phyloP scores from a whole-genome alignment of 2,888 invertebrate species.

The Mesoligia furuncula region DNA sequence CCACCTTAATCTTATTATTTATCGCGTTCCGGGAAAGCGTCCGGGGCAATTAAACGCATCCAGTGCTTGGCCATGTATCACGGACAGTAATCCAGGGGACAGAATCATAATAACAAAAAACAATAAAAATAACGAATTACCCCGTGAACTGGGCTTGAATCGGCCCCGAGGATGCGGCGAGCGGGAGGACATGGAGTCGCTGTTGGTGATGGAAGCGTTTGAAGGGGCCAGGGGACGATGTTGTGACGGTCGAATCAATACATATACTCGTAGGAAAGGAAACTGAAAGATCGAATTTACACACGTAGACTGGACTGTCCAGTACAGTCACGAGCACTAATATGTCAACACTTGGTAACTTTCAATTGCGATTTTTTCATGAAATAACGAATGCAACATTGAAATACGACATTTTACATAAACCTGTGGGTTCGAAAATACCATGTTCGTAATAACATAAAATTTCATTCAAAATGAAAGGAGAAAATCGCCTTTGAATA shows the following conservation, averaged over 20 bases:
- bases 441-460: no score
- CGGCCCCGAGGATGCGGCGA: constrained; percentile 76
- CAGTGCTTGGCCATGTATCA: constrained; percentile 87
- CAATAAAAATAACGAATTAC: constrained; percentile 91
- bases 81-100: constrained; percentile 87
- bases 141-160: constrained; percentile 86
- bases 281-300: neutral
- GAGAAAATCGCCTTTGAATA: no score
- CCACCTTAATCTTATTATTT: constrained; percentile 89
- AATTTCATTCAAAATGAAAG: no score
- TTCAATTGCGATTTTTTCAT: no score
- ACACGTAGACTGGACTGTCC: no score
- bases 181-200: constrained; percentile 69
- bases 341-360: no score
- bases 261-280: neutral
- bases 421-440: no score
- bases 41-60: constrained; percentile 89
- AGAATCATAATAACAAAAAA: constrained; percentile 90
- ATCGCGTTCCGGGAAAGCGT: constrained; percentile 83
- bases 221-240: neutral
- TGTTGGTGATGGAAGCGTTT: constrained; percentile 15
- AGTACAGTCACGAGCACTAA: no score
- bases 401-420: no score
- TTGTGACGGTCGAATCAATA: neutral
- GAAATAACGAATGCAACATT: no score